Conservation (phyloP, 2,888 invertebrate species). For the Geophilus truncorum region DNA sequence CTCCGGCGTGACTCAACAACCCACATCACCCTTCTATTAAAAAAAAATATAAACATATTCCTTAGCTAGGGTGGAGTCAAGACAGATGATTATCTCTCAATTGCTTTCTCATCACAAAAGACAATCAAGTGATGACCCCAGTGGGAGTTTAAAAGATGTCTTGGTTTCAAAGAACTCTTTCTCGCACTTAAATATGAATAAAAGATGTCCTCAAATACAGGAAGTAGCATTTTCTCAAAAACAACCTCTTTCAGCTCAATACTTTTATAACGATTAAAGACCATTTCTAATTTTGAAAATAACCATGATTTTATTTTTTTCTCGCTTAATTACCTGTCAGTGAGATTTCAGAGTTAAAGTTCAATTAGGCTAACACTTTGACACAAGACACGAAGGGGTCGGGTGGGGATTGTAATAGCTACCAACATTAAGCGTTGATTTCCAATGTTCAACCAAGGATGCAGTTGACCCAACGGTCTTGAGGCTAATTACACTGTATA, state of each 20-base stretch:
- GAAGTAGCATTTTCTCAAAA: no score
- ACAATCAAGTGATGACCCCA: not conserved
- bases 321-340: not conserved
- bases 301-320: not conserved
- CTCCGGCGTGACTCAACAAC: not conserved
- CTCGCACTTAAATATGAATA: not conserved
- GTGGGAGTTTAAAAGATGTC: not conserved
- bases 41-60: not conserved
- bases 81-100: not conserved
- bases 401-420: not conserved
- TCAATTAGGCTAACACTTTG: not conserved
- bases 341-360: not conserved
- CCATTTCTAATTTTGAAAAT: not conserved
- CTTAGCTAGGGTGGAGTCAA: not conserved
- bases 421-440: slow-evolving; percentile 22
- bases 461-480: slow-evolving; percentile 20
- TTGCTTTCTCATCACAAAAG: not conserved
- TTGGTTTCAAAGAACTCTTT: not conserved
- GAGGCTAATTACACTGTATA: not conserved
- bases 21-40: not conserved
- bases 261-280: not conserved
- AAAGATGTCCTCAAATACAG: not conserved
- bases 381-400: not conserved
- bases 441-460: slow-evolving; percentile 21
- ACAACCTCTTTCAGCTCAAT: no score